Percentiles rank a stretch among this genome's conserved stretches.
Conservation (phyloP, 2,113 vertebrate genomes). For the Asarcornis scutulata region DNA sequence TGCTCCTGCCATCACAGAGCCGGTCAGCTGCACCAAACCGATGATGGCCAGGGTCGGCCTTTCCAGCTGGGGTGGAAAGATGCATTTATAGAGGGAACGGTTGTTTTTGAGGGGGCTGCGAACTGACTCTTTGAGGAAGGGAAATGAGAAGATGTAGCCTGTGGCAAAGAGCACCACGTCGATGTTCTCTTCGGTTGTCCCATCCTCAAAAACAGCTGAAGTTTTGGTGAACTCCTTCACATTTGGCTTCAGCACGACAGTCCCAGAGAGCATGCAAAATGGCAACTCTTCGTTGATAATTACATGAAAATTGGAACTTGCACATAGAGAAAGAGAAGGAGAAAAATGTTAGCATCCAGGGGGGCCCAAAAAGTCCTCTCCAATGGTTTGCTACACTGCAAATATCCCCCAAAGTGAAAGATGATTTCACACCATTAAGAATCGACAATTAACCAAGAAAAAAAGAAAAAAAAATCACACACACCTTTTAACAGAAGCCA, state of each 20-base stretch:
- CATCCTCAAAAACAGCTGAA: constrained; percentile 82
- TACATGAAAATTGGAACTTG: constrained; percentile 61
- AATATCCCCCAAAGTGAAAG: background rate
- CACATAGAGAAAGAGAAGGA: constrained; percentile 9
- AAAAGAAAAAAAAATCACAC: background rate
- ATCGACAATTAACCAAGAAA: background rate
- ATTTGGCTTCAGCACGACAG: constrained; percentile 78
- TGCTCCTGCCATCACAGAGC: constrained; percentile 80
- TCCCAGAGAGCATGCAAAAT: constrained; percentile 82
- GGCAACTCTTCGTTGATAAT: constrained; percentile 84
- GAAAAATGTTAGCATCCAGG: background rate
- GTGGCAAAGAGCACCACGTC: constrained; percentile 87
- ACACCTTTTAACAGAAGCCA: constrained; percentile 84
- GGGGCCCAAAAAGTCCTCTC: accelerated
- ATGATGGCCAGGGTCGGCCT: constrained; percentile 84
- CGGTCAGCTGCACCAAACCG: constrained; percentile 77
- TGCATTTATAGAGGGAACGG: constrained; percentile 78
- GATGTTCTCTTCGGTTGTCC: constrained; percentile 76
- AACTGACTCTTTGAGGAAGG: constrained; percentile 78
- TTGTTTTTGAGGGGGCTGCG: constrained; percentile 54
- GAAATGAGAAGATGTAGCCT: constrained; percentile 76
- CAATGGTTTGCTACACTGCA: background rate
- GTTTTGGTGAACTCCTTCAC: constrained; percentile 77
- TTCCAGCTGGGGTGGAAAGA: constrained; percentile 85
- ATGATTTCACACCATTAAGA: background rate